These are phyloP conservation scores for Drosophila colorata DNA, from an alignment of 2,888 invertebrate genomes.

Conservation along the genomic window DNA sequence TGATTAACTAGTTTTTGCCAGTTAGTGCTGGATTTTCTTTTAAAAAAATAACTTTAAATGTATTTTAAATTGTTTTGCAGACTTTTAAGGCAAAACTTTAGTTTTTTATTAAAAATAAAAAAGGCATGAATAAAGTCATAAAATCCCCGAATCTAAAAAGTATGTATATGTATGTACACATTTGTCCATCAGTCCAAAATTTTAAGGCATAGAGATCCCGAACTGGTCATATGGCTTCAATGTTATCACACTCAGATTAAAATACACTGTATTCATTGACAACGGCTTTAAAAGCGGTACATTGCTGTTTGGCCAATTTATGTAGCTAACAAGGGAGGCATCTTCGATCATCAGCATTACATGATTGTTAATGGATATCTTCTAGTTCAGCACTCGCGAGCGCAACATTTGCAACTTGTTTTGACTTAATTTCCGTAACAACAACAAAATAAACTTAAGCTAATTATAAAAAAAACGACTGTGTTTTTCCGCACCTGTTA, in stretches of 20 bases:
- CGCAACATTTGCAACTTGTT: background rate
- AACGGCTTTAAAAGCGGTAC: too few species aligned
- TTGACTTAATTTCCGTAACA: background rate
- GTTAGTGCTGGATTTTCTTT: constrained; percentile 39
- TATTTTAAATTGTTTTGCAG: background rate
- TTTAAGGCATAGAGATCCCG: too few species aligned
- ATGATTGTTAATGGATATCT: background rate
- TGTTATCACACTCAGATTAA: too few species aligned
- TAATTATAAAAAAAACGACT: constrained; percentile 8
- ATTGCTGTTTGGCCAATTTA: too few species aligned
- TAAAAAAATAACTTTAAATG: constrained; percentile 6
- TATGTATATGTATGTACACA: too few species aligned
- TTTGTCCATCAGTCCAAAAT: too few species aligned
- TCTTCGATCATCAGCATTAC: background rate
- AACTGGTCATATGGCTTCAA: too few species aligned
- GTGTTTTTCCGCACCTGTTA: constrained; percentile 7
- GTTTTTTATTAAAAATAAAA: constrained; percentile 1
- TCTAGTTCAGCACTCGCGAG: background rate
- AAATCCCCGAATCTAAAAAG: too few species aligned
- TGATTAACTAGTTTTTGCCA: constrained; percentile 39
- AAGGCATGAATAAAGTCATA: too few species aligned
- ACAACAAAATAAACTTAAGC: constrained; percentile 14
- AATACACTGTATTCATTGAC: too few species aligned
- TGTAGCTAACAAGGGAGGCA: background rate
- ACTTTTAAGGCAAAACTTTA: constrained; percentile 9